A percentile compares a stretch with the other conserved stretches of the same genome.
Evolutionary conservation across 1,140 invertebrate genomes (phyloP).

Genomic region (Subanguina moxae): DNA sequence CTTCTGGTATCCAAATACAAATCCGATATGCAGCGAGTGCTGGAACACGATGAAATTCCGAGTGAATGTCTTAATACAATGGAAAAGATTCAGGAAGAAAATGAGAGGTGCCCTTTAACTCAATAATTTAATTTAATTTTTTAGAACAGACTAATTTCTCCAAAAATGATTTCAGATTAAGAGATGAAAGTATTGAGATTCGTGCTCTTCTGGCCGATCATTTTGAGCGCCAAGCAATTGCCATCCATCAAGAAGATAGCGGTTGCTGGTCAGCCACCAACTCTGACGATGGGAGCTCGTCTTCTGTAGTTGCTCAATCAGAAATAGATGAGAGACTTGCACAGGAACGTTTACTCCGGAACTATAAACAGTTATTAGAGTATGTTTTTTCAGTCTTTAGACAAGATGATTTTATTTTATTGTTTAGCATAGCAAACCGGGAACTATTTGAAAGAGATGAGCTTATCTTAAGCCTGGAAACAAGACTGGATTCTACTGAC

Average conservation of each 20-base stretch:
- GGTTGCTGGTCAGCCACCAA: slow-evolving; percentile 19
- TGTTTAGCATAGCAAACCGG: slow-evolving; percentile 10
- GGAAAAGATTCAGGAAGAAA: slow-evolving; percentile 13
- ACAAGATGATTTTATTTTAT: background rate
- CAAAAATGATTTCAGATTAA: slow-evolving; percentile 5
- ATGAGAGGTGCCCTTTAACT: too few relatives aligned
- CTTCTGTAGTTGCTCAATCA: background rate
- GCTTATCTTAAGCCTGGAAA: slow-evolving; percentile 5
- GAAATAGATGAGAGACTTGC: slow-evolving; percentile 38
- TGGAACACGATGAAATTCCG: slow-evolving; percentile 3
- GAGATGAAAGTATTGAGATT: slow-evolving; percentile 9
- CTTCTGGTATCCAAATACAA: slow-evolving; percentile 16
- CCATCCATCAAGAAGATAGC: slow-evolving; percentile 6
- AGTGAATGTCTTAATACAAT: background rate
- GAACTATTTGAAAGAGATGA: slow-evolving; percentile 14
- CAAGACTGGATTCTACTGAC: background rate
- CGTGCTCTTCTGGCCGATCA: background rate
- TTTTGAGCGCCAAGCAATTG: slow-evolving; percentile 9
- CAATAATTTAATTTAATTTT: too few relatives aligned
- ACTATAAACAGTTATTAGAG: slow-evolving; percentile 37
- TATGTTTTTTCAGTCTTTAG: slow-evolving; percentile 13
- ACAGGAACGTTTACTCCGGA: slow-evolving; percentile 33
- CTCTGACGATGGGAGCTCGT: slow-evolving; percentile 4
- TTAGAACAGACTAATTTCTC: background rate
- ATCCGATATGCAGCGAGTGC: slow-evolving; percentile 13